A percentile compares a stretch with the other conserved stretches of the same genome.
Evolutionary conservation across 2,113 vertebrate species (phyloP).

Genomic region (Apteryx mantelli): DNA sequence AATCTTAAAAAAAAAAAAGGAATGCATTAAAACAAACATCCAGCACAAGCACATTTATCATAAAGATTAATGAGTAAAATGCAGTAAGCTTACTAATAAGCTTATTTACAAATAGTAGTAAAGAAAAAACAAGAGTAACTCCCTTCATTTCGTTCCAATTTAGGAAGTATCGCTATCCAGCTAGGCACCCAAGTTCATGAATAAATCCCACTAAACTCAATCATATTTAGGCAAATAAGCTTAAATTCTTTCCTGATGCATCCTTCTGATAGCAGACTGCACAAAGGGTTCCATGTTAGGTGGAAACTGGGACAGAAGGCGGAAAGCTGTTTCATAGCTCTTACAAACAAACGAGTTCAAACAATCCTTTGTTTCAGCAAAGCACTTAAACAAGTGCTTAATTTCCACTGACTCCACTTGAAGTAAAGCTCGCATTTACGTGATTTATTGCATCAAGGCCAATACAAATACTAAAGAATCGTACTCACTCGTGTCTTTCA

Average conservation of each 20-base stretch:
- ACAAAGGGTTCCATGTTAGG: slow-evolving; percentile 1
- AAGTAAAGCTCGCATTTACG: slow-evolving; percentile 2
- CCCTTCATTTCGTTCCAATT: background rate
- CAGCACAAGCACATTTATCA: background rate
- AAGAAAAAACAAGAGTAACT: background rate
- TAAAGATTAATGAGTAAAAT: background rate
- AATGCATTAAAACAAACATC: background rate
- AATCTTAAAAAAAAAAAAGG: background rate
- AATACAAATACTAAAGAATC: background rate
- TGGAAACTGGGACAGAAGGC: slow-evolving; percentile 13
- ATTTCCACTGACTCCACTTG: slow-evolving; percentile 4
- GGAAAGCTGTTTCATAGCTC: background rate
- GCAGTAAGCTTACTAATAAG: background rate
- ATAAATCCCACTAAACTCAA: slow-evolving; percentile 1
- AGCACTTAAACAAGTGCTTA: background rate
- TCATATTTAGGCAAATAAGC: slow-evolving; percentile 5
- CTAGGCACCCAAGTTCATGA: background rate
- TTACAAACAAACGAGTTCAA: slow-evolving; percentile 8
- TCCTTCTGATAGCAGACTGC: background rate
- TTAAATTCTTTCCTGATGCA: slow-evolving; percentile 10
- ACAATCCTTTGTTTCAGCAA: slow-evolving; percentile 28
- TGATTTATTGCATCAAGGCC: background rate
- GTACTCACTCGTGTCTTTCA: slow-evolving; percentile 79
- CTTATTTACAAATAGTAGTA: background rate
- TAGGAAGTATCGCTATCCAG: background rate